Percentiles rank a stretch among this genome's conserved stretches.
These are phyloP conservation scores for Pandemis heparana DNA, from an alignment of 2,888 invertebrate species.

Conservation along the genomic window DNA sequence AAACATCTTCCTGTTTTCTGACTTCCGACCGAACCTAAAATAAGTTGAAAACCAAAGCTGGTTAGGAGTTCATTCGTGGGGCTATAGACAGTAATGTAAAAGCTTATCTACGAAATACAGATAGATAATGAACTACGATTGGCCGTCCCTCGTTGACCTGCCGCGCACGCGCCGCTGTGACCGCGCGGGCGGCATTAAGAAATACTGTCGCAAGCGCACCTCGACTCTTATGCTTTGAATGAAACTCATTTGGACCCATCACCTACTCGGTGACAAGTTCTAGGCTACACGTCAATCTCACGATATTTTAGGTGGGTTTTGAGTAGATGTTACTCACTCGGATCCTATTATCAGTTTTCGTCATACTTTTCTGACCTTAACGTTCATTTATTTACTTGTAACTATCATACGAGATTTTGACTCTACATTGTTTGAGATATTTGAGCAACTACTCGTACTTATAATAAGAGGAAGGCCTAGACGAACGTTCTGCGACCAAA, in stretches of 20 bases:
- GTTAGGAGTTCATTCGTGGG: not conserved
- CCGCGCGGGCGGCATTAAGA: slow-evolving; percentile 39
- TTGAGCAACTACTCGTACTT: not conserved
- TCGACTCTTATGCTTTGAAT: slow-evolving; percentile 59
- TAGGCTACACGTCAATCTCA: slow-evolving; percentile 62
- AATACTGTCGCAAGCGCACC: slow-evolving; percentile 55
- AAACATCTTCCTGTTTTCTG: no score
- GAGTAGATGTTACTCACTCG: slow-evolving; percentile 27
- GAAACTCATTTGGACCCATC: slow-evolving; percentile 64
- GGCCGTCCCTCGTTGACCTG: slow-evolving; percentile 11
- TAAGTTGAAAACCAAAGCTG: not conserved
- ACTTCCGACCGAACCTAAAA: not conserved
- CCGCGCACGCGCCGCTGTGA: slow-evolving; percentile 20
- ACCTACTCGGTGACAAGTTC: slow-evolving; percentile 63
- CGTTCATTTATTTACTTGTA: slow-evolving; percentile 38
- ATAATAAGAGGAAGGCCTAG: no score
- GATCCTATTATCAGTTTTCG: slow-evolving; percentile 37
- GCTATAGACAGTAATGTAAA: not conserved
- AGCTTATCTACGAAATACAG: slow-evolving; percentile 5
- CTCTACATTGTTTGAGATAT: not conserved
- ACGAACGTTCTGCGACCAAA: no score
- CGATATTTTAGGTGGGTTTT: slow-evolving; percentile 43
- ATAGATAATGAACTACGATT: slow-evolving; percentile 10
- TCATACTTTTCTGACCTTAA: slow-evolving; percentile 42
- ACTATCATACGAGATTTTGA: not conserved